Base-by-base conservation (phyloP, 2,888 invertebrate genomes). In the Callimorpha dominula region DNA sequence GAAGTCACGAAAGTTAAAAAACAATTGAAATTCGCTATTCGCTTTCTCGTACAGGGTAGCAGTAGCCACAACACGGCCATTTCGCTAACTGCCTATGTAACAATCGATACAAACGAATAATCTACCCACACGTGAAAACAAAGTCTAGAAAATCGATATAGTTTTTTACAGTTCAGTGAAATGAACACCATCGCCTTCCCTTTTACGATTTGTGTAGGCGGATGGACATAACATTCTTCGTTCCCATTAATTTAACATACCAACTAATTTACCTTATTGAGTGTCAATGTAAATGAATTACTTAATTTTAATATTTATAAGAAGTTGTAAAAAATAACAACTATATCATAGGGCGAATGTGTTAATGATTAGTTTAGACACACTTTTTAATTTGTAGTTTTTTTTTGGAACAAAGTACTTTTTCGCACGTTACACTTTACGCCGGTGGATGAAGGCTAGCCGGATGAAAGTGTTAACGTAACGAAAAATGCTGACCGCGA, bases 191-290 rank as follows among this genome's bases (percentile, higher is more conserved):
- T 11, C 9, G 17, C 4, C 31, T 65, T 68, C 31, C 50, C 63
- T 75, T 77, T 81, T 71, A 81, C 70, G 80, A 73, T 42, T 54
- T 1, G 20, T n/a, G 80, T 81, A 77, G 80, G 81, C 31, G 54
- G 66, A 73, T 60, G 67, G 65, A 82, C 66, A 76, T 9, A 65
- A 69, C 66, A 70, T 74, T 76, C 69, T 73, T 73, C 75, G 75
- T 73, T 77, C 68, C 70, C 62, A 70, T 75, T 80, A 81, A 77
- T 75, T 73, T 75, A 67, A 75, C 70, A 66, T 14, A 52, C 9
- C 40, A 64, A 71, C 20, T 73, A 65, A 70, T 73, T 67, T 60
- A 54, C 40, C 40, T 65, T 57, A 71, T 65, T 64, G 52, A 65
- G 54, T 69, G 72, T 68, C 68, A 70, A 75, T 73, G 64, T 20